A percentile compares a stretch with the other conserved stretches of the same genome.
Evolutionary conservation across 37 sponge, comb jelly and placozoan genomes (phyloP).

Genomic region (Ephydatia muelleri): DNA sequence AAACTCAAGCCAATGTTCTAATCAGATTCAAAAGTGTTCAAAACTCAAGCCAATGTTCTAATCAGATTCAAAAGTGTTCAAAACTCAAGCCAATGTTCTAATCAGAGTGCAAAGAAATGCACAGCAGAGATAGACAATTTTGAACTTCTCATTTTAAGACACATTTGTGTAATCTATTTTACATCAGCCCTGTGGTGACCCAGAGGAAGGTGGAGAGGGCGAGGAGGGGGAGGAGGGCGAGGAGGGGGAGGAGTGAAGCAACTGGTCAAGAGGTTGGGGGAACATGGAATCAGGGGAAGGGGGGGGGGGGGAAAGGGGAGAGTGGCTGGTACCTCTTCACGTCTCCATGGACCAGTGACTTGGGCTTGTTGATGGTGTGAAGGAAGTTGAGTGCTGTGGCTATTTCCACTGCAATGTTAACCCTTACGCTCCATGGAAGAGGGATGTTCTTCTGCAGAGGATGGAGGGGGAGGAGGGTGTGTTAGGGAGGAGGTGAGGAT

Average conservation of each 20-base stretch:
- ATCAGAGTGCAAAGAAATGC: too few relatives aligned
- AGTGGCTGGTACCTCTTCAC: slow-evolving; percentile 50
- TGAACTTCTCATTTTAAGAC: too few relatives aligned
- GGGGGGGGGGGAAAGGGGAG: background rate
- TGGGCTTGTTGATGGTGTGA: slow-evolving; percentile 63
- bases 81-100: too few relatives aligned
- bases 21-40: too few relatives aligned
- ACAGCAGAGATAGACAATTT: too few relatives aligned
- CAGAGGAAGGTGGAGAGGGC: background rate
- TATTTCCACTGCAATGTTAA: slow-evolving; percentile 54
- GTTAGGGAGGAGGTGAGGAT: background rate
- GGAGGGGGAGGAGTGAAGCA: slow-evolving; percentile 7
- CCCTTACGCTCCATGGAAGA: slow-evolving; percentile 38
- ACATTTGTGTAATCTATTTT: too few relatives aligned
- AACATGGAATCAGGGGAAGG: background rate
- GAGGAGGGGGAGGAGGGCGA: background rate
- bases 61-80: too few relatives aligned
- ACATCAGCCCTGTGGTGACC: too few relatives aligned
- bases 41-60: too few relatives aligned
- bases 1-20: too few relatives aligned
- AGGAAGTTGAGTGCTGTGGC: slow-evolving; percentile 73
- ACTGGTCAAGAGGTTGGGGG: background rate
- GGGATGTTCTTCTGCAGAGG: slow-evolving; percentile 9
- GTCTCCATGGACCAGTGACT: slow-evolving; percentile 65
- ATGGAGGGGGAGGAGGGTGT: background rate